Percentiles rank a stretch among this genome's conserved stretches.
Conservation (phyloP, 2,888 invertebrate genomes). For the Amaurobius ferox region DNA sequence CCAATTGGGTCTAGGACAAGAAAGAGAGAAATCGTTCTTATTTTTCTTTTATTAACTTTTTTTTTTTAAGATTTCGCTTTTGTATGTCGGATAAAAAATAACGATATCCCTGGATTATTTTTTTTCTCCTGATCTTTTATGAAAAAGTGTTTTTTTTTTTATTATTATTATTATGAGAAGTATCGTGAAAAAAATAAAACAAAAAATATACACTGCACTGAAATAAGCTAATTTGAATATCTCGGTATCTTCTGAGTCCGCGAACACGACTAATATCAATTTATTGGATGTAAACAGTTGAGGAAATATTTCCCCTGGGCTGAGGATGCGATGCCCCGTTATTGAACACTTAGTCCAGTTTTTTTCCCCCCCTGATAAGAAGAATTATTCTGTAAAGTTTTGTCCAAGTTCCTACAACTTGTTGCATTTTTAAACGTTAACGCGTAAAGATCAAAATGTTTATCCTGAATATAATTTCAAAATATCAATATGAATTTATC, state of each 20-base stretch:
- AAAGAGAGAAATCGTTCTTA: constrained; percentile 5
- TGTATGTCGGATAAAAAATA: neutral
- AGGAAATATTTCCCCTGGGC: too few relatives aligned
- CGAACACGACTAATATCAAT: neutral
- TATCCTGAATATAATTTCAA: too few relatives aligned
- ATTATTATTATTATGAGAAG: neutral
- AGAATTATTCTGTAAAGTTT: too few relatives aligned
- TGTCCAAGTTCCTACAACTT: too few relatives aligned
- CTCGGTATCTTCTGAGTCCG: neutral
- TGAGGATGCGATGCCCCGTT: too few relatives aligned
- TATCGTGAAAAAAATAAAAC: neutral
- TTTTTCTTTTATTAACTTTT: neutral
- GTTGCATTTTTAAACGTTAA: too few relatives aligned
- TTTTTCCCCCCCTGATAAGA: too few relatives aligned
- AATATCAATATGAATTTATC: too few relatives aligned
- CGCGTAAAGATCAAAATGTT: too few relatives aligned
- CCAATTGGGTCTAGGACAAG: constrained; percentile 21
- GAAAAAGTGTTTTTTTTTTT: constrained; percentile 2
- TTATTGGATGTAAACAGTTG: too few relatives aligned
- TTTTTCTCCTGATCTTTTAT: too few relatives aligned
- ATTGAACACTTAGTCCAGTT: too few relatives aligned
- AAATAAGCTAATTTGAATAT: neutral
- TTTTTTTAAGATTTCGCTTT: constrained; percentile 10
- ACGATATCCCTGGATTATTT: neutral
- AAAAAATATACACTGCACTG: neutral